Base-by-base conservation (phyloP, 1,140 invertebrate genomes). In the Liolophura sinensis region DNA sequence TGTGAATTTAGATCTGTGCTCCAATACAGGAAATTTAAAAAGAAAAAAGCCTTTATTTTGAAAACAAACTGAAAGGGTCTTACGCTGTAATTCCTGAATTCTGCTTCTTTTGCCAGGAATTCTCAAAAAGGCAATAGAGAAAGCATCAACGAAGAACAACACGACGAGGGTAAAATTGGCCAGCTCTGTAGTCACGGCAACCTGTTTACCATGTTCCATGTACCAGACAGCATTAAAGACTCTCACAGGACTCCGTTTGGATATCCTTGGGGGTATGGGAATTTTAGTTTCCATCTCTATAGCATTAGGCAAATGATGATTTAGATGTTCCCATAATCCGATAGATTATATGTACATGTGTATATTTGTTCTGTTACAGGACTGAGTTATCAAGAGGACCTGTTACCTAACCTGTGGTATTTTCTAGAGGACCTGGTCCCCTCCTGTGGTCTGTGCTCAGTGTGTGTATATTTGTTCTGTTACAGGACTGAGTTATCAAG, bases 211-310 rank as follows among this genome's bases (percentile, higher is more conserved):
- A 31, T 98, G 95, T 85, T 91, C 91, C 7, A 88, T 98, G 79
- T 99, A 97, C 85, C 92, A 96, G 83, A 94, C 91, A 12, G 92
- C 94, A 14, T 85, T 98, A 57, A 90, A 90, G 65, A 97, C 96
- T 0, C 88, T 99, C 65, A 92, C 92, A 20, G 94, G 97, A 84
- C 89, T 98, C 70, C 92, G 92, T 81, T 86, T 97, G 59, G 95
- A 98, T 82, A 98, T 99, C 81, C 87, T 99, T 15, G 96, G 95
- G 74, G 96, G 95, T 92, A 61, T 57, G 63, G 46, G n/a, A n/a
- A n/a, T n/a, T n/a, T n/a, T n/a, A n/a, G n/a, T n/a, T n/a, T n/a
- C n/a, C n/a, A n/a, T n/a, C n/a, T n/a, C n/a, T n/a, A n/a, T n/a
- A n/a, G n/a, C n/a, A n/a, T n/a, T n/a, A n/a, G n/a, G n/a, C n/a